Conservation (phyloP, 2,113 vertebrate genomes). For the Cairina moschata region DNA sequence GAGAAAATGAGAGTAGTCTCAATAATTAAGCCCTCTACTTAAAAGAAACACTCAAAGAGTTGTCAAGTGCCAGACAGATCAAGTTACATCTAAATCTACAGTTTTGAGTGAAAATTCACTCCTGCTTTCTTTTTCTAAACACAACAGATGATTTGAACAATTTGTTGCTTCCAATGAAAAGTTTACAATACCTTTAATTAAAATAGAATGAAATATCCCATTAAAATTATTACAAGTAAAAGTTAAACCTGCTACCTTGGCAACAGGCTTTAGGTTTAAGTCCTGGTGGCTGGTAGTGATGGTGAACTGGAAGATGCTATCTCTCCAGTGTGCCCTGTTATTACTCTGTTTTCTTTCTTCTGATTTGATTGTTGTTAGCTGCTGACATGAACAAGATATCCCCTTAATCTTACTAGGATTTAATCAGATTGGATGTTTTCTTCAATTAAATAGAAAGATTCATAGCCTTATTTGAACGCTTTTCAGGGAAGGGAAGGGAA, state of each 20-base stretch:
- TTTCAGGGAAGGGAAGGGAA: too few relatives aligned
- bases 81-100: not conserved
- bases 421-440: not conserved
- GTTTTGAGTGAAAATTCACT: not conserved
- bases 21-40: not conserved
- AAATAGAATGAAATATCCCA: not conserved
- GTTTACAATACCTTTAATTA: not conserved
- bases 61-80: not conserved
- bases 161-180: not conserved
- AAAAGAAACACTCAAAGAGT: not conserved
- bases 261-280: not conserved
- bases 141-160: not conserved
- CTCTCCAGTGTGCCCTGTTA: not conserved
- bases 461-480: not conserved
- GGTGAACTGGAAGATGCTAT: not conserved
- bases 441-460: not conserved
- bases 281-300: fast-evolving
- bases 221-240: not conserved
- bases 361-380: not conserved
- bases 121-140: not conserved
- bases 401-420: not conserved
- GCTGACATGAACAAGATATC: not conserved
- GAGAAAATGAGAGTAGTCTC: not conserved
- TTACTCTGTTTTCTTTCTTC: not conserved
- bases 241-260: not conserved